Evolutionary conservation across 2,888 invertebrate genomes (phyloP), one percentile per base, ranked within the genome.

Genomic region (Tuta absoluta): DNA sequence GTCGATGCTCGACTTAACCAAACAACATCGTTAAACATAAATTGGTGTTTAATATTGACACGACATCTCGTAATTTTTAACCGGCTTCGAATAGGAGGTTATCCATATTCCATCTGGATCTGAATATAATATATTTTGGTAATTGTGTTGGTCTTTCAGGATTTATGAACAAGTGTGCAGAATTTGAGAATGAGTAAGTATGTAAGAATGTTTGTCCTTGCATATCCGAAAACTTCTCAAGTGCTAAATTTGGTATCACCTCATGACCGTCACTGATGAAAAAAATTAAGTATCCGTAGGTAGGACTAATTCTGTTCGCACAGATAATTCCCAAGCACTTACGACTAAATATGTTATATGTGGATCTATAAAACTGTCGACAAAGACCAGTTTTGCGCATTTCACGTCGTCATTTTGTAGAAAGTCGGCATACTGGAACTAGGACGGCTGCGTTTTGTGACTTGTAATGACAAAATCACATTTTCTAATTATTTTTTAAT

Each of bases 381-480:
- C 67, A 74, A 64, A 70, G 68, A 70, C 75, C 69, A 73, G 77
- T 78, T 73, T 76, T 14, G 12, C 71, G 21, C n/a, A 45, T 45
- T 45, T 45, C 45, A 45, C 45, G 78, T 77, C 79, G 80, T 82
- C 79, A 60, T 77, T 77, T 77, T 72, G 83, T 89, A 90, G 91
- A 91, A 91, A 91, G 91, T 89, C 87, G 87, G 84, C 81, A 83
- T 89, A 89, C 88, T 89, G 85, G 88, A 86, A 76, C 82, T 80
- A 78, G n/a, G 24, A 33, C 17, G 17, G 8, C 81, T 84, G 76
- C 81, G 82, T 83, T 86, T 79, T 76, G n/a, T n/a, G 78, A 75
- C 69, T 75, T 80, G 77, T 79, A 80, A 79, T 76, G 72, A 75
- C 74, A 75, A 76, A 81, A 78, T 80, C 77, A 76, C 73, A 76